Conservation (phyloP, 37 sponge, comb jelly and placozoan genomes). For the Diacarnus erythraeanus region DNA sequence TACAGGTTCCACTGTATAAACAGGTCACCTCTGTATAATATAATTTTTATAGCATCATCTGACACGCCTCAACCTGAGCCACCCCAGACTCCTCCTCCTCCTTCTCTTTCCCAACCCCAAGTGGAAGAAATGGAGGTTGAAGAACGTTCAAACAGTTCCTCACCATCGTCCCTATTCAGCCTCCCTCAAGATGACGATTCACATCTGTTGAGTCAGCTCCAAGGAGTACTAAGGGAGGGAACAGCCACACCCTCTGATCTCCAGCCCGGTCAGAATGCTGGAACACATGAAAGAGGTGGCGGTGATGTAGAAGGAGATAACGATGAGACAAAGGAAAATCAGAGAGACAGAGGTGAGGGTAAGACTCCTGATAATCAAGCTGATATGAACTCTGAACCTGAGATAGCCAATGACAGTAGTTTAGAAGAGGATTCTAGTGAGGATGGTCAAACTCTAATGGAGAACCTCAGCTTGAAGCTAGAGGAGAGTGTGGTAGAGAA, state of each 20-base stretch:
- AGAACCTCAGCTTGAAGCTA: slow-evolving; percentile 29
- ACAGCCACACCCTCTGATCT: slow-evolving; percentile 21
- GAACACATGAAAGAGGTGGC: slow-evolving; percentile 4
- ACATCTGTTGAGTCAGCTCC: slow-evolving; percentile 10
- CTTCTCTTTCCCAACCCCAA: background rate
- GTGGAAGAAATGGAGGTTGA: background rate
- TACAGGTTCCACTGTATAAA: no score
- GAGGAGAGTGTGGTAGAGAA: background rate
- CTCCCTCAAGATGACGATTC: slow-evolving; percentile 16
- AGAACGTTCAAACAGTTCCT: slow-evolving; percentile 1
- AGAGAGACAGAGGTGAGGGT: background rate
- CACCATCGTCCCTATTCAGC: slow-evolving; percentile 20
- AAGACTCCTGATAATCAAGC: slow-evolving; percentile 6
- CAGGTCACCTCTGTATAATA: no score
- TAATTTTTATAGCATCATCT: background rate
- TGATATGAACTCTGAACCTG: slow-evolving; percentile 41
- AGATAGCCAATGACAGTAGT: slow-evolving; percentile 60
- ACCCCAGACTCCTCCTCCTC: background rate
- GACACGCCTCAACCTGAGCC: background rate
- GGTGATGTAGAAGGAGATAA: background rate
- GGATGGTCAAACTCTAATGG: slow-evolving; percentile 9
- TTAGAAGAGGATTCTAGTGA: slow-evolving; percentile 57
- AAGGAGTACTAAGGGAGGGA: slow-evolving; percentile 21
- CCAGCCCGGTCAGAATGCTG: slow-evolving; percentile 2
- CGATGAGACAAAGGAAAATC: background rate